Evolutionary conservation across 2,113 vertebrate species (phyloP).

Genomic region (Petromus typicus): DNA sequence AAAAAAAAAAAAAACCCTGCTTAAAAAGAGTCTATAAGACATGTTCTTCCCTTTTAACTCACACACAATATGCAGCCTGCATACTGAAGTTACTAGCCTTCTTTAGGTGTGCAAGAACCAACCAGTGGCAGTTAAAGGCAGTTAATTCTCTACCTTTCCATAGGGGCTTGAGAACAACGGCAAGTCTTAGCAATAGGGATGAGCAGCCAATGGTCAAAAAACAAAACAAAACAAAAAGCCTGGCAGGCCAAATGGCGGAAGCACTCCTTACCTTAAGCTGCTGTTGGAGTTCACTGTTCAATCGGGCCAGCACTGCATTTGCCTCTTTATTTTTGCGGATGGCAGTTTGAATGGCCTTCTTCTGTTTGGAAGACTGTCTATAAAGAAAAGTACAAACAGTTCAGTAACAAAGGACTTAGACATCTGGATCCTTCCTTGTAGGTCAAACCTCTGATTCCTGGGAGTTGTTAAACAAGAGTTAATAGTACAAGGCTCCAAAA

Average conservation of each 20-base stretch:
- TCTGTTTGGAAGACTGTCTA: conserved; percentile 94
- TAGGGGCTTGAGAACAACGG: conserved; percentile 26
- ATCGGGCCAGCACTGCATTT: conserved; percentile 94
- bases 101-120: conserved; percentile 25
- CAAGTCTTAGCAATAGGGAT: conserved; percentile 52
- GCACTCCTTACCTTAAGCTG: conserved; percentile 94
- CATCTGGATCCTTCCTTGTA: background rate
- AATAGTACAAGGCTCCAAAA: conserved; percentile 49
- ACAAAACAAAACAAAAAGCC: conserved; percentile 10
- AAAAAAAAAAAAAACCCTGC: conserved; percentile 32
- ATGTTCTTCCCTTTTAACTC: conserved; percentile 15
- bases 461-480: background rate
- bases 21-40: conserved; percentile 14
- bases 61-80: background rate
- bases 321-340: conserved; percentile 98
- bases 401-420: conserved; percentile 61
- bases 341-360: conserved; percentile 95
- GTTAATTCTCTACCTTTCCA: conserved; percentile 5
- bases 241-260: conserved; percentile 12
- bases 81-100: conserved; percentile 6
- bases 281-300: conserved; percentile 98
- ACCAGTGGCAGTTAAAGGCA: background rate
- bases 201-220: conserved; percentile 27
- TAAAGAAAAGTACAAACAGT: conserved; percentile 78
- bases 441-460: background rate